These are phyloP conservation scores for Poeciliopsis gracilis DNA, from an alignment of 2,797 vertebrate genomes.

Conservation along the genomic window DNA sequence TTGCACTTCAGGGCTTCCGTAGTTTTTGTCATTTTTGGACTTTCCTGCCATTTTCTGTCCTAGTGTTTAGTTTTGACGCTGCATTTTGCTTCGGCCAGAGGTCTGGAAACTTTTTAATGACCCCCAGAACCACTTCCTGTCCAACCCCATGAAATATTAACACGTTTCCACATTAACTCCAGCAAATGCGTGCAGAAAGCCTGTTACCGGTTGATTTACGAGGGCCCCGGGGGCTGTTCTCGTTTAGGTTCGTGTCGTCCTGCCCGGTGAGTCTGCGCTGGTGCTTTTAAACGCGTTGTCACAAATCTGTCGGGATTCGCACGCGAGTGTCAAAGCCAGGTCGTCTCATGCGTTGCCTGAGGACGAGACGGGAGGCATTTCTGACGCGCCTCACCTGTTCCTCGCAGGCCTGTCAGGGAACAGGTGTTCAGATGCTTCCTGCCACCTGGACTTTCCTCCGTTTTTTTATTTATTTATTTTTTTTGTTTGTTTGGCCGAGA, in stretches of 20 bases:
- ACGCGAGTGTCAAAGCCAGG: background rate
- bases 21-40: too few species aligned
- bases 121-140: conserved; percentile 25
- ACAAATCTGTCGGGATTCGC: conserved; percentile 1
- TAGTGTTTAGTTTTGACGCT: too few species aligned
- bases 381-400: conserved; percentile 8
- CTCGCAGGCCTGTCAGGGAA: conserved; percentile 23
- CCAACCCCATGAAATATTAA: conserved; percentile 47
- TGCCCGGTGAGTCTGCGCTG: conserved; percentile 26
- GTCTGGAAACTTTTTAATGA: conserved; percentile 32
- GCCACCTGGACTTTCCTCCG: conserved; percentile 50
- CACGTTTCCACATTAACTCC: conserved; percentile 38
- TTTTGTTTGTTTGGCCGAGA: background rate
- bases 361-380: conserved; percentile 3
- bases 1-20: background rate
- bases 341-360: conserved; percentile 13
- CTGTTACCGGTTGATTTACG: conserved; percentile 36
- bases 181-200: conserved; percentile 46
- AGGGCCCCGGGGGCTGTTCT: conserved; percentile 30
- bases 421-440: conserved; percentile 57
- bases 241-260: conserved; percentile 40
- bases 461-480: conserved; percentile 1
- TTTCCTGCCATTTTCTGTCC: background rate
- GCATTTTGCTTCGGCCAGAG: conserved; percentile 21
- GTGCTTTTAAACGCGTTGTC: conserved; percentile 2